Evolutionary conservation across 2,113 vertebrate species (phyloP), one percentile per base, ranked within the genome.

Genomic region (Plecturocebus donacophilus): DNA sequence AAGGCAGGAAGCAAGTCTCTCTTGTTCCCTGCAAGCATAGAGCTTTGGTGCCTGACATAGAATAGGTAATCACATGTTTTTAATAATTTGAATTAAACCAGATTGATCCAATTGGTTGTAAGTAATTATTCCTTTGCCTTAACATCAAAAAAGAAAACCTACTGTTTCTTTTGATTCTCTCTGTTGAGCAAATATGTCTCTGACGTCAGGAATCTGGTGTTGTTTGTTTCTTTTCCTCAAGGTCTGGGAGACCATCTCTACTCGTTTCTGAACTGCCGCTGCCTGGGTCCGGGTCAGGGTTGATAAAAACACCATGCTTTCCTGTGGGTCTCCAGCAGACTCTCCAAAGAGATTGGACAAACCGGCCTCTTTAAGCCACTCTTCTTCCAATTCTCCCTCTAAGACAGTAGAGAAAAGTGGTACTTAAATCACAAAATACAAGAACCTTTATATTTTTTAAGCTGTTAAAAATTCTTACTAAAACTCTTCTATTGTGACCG

Each of bases 331-430:
- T 0, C 97, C 98, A 16, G 98, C 93, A 20, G 99, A 98, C 93
- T 99, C 99, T 3, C 99, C 99, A 47, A 99, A 99, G 35, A 99
- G 99, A 45, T 98, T 99, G 9, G 99, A 99, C n/a, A 99, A 98
- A 42, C 99, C 99, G 0, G 99, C 99, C 98, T 99, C 99, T 61
- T 99, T 99, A 47, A 99, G 99, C 99, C 99, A 99, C 42, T 99
- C 99, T 98, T 99, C 99, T 98, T 99, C 99, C 98, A 99, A 98
- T 90, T 99, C 99, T 1, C 99, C 99, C 90, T 99, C 99, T 99
- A 95, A 85, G 75, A 85, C 42, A 93, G 23, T 49, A 17, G 25
- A 93, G 7, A 97, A 90, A 88, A 96, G 64, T 19, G 14, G 17
- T n/a, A n/a, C 35, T 92, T 73, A 58, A 87, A 40, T 96, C 66